phyloP scores from a whole-genome alignment of 2,113 vertebrate species.

The Centrocercus urophasianus region DNA sequence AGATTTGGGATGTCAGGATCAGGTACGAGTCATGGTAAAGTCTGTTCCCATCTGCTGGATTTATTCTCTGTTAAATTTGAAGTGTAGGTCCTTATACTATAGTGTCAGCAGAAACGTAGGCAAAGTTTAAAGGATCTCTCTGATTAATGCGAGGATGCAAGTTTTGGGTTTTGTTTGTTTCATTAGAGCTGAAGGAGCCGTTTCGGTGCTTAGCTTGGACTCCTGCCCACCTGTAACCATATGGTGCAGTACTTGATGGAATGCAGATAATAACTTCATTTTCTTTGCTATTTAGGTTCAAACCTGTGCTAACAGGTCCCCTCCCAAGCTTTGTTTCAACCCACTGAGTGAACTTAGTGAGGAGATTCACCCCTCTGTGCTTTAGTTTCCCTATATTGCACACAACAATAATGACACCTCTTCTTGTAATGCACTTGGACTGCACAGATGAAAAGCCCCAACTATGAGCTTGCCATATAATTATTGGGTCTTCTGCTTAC shows the following conservation, averaged over 20 bases:
- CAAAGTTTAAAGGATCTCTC: constrained; percentile 13
- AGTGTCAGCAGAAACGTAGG: background rate
- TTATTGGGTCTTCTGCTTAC: background rate
- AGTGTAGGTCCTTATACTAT: background rate
- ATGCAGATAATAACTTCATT: constrained; percentile 66
- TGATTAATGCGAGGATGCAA: background rate
- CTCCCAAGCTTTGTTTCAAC: constrained; percentile 32
- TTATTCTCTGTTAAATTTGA: constrained; percentile 24
- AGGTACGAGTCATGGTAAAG: background rate
- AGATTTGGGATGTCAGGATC: background rate
- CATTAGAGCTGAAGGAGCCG: constrained; percentile 12
- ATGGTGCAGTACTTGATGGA: constrained; percentile 38
- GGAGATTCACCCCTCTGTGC: background rate
- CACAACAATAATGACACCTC: background rate
- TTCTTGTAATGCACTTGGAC: background rate
- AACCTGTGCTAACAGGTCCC: constrained; percentile 57
- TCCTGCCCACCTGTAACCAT: constrained; percentile 24
- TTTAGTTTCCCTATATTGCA: constrained; percentile 7
- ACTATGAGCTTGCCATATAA: background rate
- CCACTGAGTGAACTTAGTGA: background rate
- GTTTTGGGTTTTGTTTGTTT: constrained; percentile 40
- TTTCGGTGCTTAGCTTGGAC: constrained; percentile 49
- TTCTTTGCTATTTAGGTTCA: constrained; percentile 60
- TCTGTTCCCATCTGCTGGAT: background rate
- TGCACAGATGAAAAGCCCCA: background rate